A percentile compares a stretch with the other conserved stretches of the same genome.
Evolutionary conservation across 2,797 vertebrate species (phyloP).

Genomic region (Phrynocephalus vlangalii): DNA sequence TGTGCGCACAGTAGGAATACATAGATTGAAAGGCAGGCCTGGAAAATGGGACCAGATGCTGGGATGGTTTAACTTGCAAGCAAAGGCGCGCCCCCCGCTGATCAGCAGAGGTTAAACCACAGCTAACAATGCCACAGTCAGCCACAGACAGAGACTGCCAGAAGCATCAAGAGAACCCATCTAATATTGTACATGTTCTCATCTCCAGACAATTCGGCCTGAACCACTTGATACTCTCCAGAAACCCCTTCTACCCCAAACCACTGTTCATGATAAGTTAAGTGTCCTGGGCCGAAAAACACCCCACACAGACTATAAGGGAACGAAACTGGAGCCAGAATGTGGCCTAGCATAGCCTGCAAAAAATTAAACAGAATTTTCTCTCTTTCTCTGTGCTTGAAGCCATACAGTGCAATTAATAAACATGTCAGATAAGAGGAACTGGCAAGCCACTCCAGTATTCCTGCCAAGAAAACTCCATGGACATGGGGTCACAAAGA

Average conservation of each 20-base stretch:
- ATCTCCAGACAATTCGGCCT: not conserved
- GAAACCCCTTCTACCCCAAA: not conserved
- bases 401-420: too few relatives aligned
- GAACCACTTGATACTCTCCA: not conserved
- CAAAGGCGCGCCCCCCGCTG: not conserved
- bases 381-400: too few relatives aligned
- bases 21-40: not conserved
- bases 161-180: not conserved
- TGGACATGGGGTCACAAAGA: too few relatives aligned
- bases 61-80: not conserved
- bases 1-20: not conserved
- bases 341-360: not conserved
- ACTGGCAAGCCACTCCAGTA: too few relatives aligned
- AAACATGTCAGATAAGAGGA: too few relatives aligned
- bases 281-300: not conserved
- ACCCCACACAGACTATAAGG: too few relatives aligned
- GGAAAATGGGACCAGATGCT: not conserved
- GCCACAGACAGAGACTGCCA: not conserved
- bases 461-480: too few relatives aligned
- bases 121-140: not conserved
- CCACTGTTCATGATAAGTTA: too few relatives aligned
- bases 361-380: not conserved
- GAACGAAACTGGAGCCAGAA: not conserved
- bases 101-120: not conserved
- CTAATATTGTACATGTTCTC: not conserved